Evolutionary conservation across 2,888 invertebrate species (phyloP).

Genomic region (Parnassius smintheus): DNA sequence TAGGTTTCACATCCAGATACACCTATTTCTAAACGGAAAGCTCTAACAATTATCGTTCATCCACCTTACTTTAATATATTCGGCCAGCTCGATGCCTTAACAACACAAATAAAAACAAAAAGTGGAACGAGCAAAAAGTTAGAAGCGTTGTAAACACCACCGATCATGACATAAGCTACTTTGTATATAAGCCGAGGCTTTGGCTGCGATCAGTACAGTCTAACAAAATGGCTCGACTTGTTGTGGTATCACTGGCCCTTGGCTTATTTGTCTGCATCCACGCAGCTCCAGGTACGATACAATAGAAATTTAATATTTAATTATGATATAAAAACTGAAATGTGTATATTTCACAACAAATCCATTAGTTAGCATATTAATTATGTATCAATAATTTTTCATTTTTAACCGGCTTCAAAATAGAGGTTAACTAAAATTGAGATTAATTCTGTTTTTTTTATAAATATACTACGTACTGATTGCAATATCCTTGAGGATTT

Average conservation of each 20-base stretch:
- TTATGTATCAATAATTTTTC: too few species aligned
- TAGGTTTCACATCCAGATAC: slow-evolving; percentile 10
- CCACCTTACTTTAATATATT: slow-evolving; percentile 11
- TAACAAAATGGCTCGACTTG: slow-evolving; percentile 58
- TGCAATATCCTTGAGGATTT: too few species aligned
- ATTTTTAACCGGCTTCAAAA: too few species aligned
- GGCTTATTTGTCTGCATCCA: slow-evolving; percentile 57
- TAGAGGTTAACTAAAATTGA: too few species aligned
- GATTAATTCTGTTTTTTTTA: too few species aligned
- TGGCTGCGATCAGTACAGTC: slow-evolving; percentile 40
- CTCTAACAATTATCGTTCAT: slow-evolving; percentile 11
- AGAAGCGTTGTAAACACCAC: slow-evolving; percentile 52
- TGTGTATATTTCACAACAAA: too few species aligned
- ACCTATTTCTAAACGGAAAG: neutral
- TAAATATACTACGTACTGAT: too few species aligned
- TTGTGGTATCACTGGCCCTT: slow-evolving; percentile 54
- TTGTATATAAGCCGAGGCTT: slow-evolving; percentile 52
- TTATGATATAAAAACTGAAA: too few species aligned
- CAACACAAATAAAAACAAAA: slow-evolving; percentile 35
- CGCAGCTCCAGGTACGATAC: slow-evolving; percentile 60
- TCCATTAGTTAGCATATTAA: too few species aligned
- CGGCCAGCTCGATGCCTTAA: slow-evolving; percentile 20
- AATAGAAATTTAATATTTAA: neutral
- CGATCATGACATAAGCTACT: slow-evolving; percentile 54
- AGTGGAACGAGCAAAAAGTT: slow-evolving; percentile 50